Evolutionary conservation across 2,888 invertebrate species (phyloP).

Genomic region (Odontomyia ornata): DNA sequence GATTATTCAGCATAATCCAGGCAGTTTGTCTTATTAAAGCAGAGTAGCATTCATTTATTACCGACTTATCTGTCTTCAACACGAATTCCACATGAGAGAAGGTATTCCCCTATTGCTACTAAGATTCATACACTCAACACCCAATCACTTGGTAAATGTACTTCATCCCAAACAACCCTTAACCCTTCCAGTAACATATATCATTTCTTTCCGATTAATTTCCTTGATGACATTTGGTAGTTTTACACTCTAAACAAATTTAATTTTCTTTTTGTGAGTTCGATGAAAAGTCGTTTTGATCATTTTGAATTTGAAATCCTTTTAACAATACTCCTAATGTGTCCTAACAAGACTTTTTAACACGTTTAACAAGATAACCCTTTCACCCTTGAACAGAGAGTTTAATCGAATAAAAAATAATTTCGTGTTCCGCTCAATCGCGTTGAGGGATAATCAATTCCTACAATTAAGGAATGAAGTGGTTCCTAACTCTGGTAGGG

Average conservation of each 20-base stretch:
- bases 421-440: slow-evolving; percentile 48
- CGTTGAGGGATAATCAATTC: slow-evolving; percentile 47
- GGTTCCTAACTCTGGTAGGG: slow-evolving; percentile 24
- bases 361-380: slow-evolving; percentile 47
- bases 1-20: no score
- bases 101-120: not conserved
- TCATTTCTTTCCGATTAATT: slow-evolving; percentile 65
- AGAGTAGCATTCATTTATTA: slow-evolving; percentile 50
- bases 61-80: slow-evolving; percentile 44
- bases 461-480: slow-evolving; percentile 50
- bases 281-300: not conserved
- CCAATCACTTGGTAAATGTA: not conserved
- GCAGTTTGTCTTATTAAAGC: no score
- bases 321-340: slow-evolving; percentile 17
- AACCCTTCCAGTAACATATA: slow-evolving; percentile 55
- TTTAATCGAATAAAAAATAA: slow-evolving; percentile 49
- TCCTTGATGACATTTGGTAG: slow-evolving; percentile 63
- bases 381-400: slow-evolving; percentile 30
- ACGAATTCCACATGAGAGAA: not conserved
- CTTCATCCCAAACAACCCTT: not conserved
- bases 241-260: slow-evolving; percentile 49
- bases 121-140: not conserved
- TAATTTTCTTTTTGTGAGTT: slow-evolving; percentile 45
- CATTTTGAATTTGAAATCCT: slow-evolving; percentile 38
- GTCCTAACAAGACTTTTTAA: slow-evolving; percentile 36